These are phyloP conservation scores for Neosilurus hyrtlii DNA, from an alignment of 2,797 vertebrate genomes.

Conservation along the genomic window DNA sequence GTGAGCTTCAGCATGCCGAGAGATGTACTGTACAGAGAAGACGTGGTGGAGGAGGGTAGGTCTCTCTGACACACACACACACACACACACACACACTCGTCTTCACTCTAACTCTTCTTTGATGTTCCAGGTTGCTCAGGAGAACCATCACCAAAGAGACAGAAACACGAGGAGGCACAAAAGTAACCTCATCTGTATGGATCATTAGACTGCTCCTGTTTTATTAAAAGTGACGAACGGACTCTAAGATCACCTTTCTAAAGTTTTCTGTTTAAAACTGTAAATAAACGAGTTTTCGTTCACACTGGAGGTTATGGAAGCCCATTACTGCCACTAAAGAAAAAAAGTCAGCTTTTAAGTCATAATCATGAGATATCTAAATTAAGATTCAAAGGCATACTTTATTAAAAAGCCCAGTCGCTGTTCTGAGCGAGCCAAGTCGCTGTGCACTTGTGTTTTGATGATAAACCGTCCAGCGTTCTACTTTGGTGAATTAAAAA, in stretches of 20 bases:
- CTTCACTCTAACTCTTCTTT: neutral
- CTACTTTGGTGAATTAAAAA: no score
- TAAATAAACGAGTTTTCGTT: conserved; percentile 2
- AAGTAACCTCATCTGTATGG: conserved; percentile 25
- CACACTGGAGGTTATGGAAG: neutral
- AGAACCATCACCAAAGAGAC: conserved; percentile 83
- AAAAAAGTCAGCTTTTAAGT: no score
- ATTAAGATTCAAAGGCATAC: no score
- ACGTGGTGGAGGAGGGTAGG: conserved; percentile 73
- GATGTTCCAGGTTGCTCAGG: conserved; percentile 67
- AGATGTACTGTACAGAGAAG: conserved; percentile 75
- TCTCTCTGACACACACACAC: neutral
- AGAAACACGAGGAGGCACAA: conserved; percentile 66
- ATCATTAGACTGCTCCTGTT: conserved; percentile 19
- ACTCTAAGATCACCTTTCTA: neutral
- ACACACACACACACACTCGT: neutral
- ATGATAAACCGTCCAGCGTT: no score
- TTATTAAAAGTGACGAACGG: neutral
- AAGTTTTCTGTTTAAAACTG: neutral
- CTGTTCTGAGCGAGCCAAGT: no score
- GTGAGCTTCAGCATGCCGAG: conserved; percentile 84
- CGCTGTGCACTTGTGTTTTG: no score
- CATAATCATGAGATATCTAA: no score
- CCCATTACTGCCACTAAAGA: no score
- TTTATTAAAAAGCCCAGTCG: no score